These are phyloP conservation scores for Austrolebias charrua DNA, from an alignment of 2,797 vertebrate genomes.

Conservation along the genomic window DNA sequence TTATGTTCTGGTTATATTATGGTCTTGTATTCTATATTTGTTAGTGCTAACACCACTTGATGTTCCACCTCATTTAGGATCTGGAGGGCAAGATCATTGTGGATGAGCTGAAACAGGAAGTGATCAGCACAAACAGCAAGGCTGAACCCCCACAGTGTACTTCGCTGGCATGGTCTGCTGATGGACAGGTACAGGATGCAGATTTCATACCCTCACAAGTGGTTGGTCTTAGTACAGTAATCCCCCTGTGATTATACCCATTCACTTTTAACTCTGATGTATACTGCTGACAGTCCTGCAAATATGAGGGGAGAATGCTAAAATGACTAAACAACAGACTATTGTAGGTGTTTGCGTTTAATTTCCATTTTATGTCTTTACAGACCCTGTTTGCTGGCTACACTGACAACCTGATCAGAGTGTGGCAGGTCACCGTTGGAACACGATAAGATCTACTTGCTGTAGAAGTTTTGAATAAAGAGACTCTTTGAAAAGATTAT, in stretches of 20 bases:
- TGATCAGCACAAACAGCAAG: conserved; percentile 97
- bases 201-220: not conserved
- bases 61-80: conserved; percentile 75
- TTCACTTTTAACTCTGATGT: conserved; percentile 79
- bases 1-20: too few relatives aligned
- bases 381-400: conserved; percentile 97
- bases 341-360: not conserved
- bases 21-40: not conserved
- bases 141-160: conserved; percentile 94
- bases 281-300: conserved; percentile 82
- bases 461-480: conserved; percentile 77
- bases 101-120: conserved; percentile 95
- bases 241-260: conserved; percentile 78
- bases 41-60: not conserved
- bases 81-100: conserved; percentile 96
- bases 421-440: conserved; percentile 98
- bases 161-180: conserved; percentile 93
- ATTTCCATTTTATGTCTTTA: conserved; percentile 9
- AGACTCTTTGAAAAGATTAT: conserved; percentile 68
- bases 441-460: conserved; percentile 83
- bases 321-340: not conserved
- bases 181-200: conserved; percentile 87
- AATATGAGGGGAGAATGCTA: conserved; percentile 79
- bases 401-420: conserved; percentile 95
- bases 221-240: not conserved